Conservation (phyloP, 2,888 invertebrate species). For the Siphlonurus alternatus region DNA sequence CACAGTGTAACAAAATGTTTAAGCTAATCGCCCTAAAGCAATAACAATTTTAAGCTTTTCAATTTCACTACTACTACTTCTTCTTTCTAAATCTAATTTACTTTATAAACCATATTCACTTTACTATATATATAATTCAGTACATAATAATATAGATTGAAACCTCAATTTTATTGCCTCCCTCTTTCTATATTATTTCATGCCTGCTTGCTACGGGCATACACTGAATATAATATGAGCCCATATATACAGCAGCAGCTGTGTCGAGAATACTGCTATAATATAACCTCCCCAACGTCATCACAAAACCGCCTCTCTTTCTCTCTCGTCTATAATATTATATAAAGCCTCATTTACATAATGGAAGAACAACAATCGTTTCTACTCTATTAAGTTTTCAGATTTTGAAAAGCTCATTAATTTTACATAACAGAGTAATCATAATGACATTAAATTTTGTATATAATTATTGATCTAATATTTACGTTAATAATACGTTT, state of each 20-base stretch:
- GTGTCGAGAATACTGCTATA: no score
- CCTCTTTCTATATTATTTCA: not conserved
- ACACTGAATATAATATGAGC: not conserved
- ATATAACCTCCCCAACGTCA: no score
- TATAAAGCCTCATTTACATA: not conserved
- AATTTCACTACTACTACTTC: not conserved
- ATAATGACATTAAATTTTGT: not conserved
- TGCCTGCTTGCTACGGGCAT: not conserved
- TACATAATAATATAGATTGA: not conserved
- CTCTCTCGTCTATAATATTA: no score
- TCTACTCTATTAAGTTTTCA: not conserved
- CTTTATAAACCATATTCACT: not conserved
- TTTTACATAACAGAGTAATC: not conserved
- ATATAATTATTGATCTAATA: no score
- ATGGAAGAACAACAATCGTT: not conserved
- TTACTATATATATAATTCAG: not conserved
- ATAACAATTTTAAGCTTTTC: not conserved
- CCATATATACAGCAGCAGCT: conserved; percentile 9
- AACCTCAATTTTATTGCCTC: not conserved
- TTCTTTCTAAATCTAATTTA: not conserved
- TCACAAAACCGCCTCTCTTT: conserved; percentile 11
- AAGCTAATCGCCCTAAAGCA: not conserved
- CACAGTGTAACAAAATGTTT: not conserved
- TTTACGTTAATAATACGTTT: no score
- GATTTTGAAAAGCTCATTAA: not conserved